Evolutionary conservation across 2,888 invertebrate genomes (phyloP).

Genomic region (Eristalinus aeneus): DNA sequence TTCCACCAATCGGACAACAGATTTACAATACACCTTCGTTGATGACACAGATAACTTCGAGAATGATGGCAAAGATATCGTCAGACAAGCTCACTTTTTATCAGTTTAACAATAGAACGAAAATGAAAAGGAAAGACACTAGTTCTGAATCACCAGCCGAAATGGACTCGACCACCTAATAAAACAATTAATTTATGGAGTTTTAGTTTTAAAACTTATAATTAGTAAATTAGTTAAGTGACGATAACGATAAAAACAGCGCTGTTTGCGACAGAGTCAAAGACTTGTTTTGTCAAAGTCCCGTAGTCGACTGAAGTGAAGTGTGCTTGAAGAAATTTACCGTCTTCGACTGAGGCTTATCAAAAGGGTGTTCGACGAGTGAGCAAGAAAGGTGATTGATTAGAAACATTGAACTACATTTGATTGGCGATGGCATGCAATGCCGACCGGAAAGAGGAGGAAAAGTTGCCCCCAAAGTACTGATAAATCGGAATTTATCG

Average conservation of each 20-base stretch:
- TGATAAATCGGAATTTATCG: neutral
- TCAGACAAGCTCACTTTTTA: neutral
- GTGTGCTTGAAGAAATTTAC: conserved; percentile 10
- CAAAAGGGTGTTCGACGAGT: conserved; percentile 25
- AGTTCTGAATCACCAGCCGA: neutral
- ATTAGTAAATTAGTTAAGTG: neutral
- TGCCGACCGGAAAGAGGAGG: neutral
- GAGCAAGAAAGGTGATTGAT: conserved; percentile 49
- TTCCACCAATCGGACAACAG: conserved; percentile 47
- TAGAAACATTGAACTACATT: conserved; percentile 19
- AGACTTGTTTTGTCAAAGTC: conserved; percentile 30
- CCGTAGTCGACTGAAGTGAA: conserved; percentile 46
- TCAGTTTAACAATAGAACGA: too few species aligned
- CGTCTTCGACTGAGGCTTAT: conserved; percentile 54
- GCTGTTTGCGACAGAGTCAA: neutral
- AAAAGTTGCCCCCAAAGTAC: neutral
- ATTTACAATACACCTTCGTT: conserved; percentile 21
- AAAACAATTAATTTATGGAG: neutral
- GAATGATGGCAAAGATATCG: neutral
- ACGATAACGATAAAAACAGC: conserved; percentile 48
- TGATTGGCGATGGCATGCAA: conserved; percentile 22
- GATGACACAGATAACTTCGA: neutral
- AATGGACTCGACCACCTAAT: neutral
- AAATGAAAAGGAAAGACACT: neutral
- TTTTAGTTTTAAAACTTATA: neutral